phyloP scores from a whole-genome alignment of 2,113 vertebrate species.

The Hymenochirus boettgeri region DNA sequence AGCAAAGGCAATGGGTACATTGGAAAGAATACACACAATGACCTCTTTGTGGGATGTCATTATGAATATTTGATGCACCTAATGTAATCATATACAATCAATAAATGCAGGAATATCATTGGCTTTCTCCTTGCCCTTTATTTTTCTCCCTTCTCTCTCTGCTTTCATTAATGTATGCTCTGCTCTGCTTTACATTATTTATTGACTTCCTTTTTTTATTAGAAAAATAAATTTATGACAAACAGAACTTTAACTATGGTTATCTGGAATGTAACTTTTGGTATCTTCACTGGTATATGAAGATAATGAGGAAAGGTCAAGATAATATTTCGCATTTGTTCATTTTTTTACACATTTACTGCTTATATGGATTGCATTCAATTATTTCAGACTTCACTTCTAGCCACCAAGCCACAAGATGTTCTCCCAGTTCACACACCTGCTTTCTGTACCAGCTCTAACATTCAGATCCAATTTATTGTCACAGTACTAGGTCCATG shows the following conservation, averaged over 20 bases:
- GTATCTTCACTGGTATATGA: no score
- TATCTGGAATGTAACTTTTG: conserved; percentile 26
- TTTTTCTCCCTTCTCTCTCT: conserved; percentile 45
- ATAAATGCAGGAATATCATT: conserved; percentile 60
- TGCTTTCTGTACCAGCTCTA: no score
- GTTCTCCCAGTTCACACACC: no score
- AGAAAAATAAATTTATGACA: conserved; percentile 57
- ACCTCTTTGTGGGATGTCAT: conserved; percentile 59
- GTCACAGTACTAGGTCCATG: no score
- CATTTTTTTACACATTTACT: no score
- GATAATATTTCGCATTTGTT: no score
- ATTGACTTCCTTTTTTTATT: conserved; percentile 63
- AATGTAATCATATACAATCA: conserved; percentile 65
- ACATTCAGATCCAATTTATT: no score
- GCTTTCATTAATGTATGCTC: conserved; percentile 65
- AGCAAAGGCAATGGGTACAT: conserved; percentile 37
- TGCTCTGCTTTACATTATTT: conserved; percentile 62
- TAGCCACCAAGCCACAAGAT: no score
- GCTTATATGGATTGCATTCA: no score
- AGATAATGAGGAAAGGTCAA: no score
- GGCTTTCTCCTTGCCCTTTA: conserved; percentile 46
- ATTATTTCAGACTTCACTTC: no score
- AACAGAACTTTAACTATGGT: conserved; percentile 57
- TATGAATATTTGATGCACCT: conserved; percentile 67
- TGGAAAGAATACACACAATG: conserved; percentile 51